phyloP scores from a whole-genome alignment of 2,113 vertebrate genomes.

The Callaeas wilsoni region DNA sequence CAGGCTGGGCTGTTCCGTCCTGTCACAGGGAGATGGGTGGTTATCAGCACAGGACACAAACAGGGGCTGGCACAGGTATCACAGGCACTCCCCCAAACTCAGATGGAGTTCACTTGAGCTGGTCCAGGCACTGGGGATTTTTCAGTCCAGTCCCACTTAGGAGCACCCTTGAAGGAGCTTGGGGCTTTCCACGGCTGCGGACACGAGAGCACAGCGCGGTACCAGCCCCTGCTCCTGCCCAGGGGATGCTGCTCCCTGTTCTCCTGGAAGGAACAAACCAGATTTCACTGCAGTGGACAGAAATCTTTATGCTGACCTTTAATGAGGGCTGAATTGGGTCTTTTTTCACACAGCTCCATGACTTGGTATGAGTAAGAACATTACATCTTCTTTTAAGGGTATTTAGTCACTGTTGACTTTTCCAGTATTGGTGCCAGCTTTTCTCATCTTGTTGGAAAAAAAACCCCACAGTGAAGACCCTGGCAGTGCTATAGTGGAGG shows the following conservation, averaged over 20 bases:
- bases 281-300: neutral
- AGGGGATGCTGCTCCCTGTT: neutral
- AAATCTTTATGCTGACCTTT: neutral
- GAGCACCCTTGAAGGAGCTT: fast-evolving
- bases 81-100: neutral
- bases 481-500: neutral
- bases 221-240: neutral
- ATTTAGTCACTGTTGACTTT: conserved; percentile 57
- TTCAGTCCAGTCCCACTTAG: too few species aligned
- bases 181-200: fast-evolving
- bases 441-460: conserved; percentile 21
- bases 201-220: fast-evolving
- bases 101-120: neutral
- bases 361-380: conserved; percentile 37
- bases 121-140: neutral
- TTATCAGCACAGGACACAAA: neutral
- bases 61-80: fast-evolving
- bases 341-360: neutral
- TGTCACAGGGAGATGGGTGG: neutral
- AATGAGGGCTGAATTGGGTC: neutral
- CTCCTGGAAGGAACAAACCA: neutral
- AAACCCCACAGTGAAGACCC: neutral
- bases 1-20: fast-evolving
- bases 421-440: conserved; percentile 25
- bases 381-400: conserved; percentile 38